A percentile compares a stretch with the other conserved stretches of the same genome.
Conservation (phyloP, 2,888 invertebrate genomes). For the Sympetrum striolatum region DNA sequence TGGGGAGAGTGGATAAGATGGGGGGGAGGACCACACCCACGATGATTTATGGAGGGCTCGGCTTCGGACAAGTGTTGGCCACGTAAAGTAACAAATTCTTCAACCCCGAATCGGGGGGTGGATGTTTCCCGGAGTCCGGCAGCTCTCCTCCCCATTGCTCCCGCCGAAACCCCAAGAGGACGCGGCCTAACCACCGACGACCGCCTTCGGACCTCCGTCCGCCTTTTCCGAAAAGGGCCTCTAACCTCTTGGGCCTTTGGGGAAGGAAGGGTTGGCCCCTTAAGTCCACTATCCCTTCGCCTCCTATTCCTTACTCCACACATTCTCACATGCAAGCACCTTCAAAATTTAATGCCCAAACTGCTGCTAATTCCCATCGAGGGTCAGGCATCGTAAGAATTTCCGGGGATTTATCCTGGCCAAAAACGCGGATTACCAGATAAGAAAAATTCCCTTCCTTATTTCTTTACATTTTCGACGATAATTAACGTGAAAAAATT, state of each 20-base stretch:
- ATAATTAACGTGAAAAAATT: too few species aligned
- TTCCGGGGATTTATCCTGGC: not conserved
- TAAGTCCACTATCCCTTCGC: not conserved
- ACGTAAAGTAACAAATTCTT: slow-evolving; percentile 41
- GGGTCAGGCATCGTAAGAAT: not conserved
- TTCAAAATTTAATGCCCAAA: not conserved
- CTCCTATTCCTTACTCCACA: not conserved
- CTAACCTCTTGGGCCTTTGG: not conserved
- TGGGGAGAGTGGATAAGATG: not conserved
- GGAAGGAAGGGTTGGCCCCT: not conserved
- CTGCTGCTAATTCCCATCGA: not conserved
- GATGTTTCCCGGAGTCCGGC: slow-evolving; percentile 24
- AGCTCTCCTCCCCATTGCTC: not conserved
- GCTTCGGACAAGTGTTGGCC: slow-evolving; percentile 38
- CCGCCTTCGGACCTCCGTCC: not conserved
- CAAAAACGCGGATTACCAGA: too few species aligned
- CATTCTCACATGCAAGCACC: not conserved
- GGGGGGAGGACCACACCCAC: not conserved
- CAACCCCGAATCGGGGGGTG: slow-evolving; percentile 15
- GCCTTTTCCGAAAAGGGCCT: not conserved
- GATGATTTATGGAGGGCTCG: slow-evolving; percentile 40
- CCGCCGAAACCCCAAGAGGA: slow-evolving; percentile 11
- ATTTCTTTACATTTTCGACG: too few species aligned
- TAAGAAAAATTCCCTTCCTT: too few species aligned
- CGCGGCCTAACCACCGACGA: slow-evolving; percentile 4